These are phyloP conservation scores for Blera fallax DNA, from an alignment of 2,888 invertebrate genomes.

Conservation along the genomic window DNA sequence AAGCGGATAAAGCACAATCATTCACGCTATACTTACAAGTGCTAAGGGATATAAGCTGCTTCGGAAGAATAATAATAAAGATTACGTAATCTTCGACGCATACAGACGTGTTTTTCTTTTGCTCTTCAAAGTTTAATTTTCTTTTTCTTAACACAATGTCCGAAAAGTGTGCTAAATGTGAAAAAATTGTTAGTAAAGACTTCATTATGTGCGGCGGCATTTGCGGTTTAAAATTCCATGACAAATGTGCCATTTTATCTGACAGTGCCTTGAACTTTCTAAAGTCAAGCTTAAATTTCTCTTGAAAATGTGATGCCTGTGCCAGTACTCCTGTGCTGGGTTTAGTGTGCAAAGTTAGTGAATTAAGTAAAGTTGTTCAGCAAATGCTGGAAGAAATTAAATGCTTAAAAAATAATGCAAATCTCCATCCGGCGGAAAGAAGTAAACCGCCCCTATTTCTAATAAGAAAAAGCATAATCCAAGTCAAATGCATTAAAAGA, in stretches of 20 bases:
- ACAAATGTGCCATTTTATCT: neutral
- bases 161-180: neutral
- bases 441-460: too few relatives aligned
- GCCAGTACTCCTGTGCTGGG: too few relatives aligned
- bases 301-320: constrained; percentile 2
- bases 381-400: neutral
- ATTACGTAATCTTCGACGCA: too few relatives aligned
- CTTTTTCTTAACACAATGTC: neutral
- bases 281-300: neutral
- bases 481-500: too few relatives aligned
- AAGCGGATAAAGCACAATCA: too few relatives aligned
- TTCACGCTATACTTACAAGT: too few relatives aligned
- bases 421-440: too few relatives aligned
- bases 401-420: neutral
- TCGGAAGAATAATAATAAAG: too few relatives aligned
- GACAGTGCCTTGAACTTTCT: neutral
- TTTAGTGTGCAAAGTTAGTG: too few relatives aligned
- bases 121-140: neutral
- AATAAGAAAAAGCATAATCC: too few relatives aligned
- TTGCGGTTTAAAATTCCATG: neutral
- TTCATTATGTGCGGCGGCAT: neutral
- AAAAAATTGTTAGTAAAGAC: neutral
- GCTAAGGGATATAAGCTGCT: too few relatives aligned
- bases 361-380: neutral
- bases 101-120: neutral